phyloP scores from a whole-genome alignment of 2,888 invertebrate genomes.

The Mythimna impura region DNA sequence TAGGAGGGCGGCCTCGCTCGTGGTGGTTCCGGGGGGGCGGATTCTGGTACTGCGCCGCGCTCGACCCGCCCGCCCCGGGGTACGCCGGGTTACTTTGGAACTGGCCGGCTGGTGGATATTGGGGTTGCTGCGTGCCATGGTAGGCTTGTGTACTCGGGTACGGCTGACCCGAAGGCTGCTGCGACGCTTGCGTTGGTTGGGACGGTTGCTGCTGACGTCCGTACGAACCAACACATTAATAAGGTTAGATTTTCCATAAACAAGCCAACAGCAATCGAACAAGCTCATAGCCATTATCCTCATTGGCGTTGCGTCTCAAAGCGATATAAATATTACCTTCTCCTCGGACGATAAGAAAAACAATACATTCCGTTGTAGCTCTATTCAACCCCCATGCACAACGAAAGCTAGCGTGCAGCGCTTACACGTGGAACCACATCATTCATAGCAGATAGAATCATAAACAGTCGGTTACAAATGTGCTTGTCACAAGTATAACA shows the following conservation, averaged over 20 bases:
- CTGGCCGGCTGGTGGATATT: conserved; percentile 88
- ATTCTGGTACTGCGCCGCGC: conserved; percentile 85
- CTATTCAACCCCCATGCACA: conserved; percentile 90
- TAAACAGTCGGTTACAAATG: conserved; percentile 80
- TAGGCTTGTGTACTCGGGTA: conserved; percentile 89
- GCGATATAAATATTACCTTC: conserved; percentile 88
- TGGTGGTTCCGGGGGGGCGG: conserved; percentile 89
- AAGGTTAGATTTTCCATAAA: conserved; percentile 90
- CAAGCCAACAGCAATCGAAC: conserved; percentile 87
- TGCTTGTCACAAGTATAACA: conserved; percentile 76
- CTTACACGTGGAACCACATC: conserved; percentile 86
- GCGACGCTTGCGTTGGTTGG: conserved; percentile 89
- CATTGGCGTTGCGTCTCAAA: conserved; percentile 86
- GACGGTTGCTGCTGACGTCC: conserved; percentile 91
- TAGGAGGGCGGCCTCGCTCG: conserved; percentile 89
- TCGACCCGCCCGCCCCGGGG: conserved; percentile 81
- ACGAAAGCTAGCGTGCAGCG: conserved; percentile 90
- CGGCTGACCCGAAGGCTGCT: conserved; percentile 88
- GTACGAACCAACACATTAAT: conserved; percentile 91
- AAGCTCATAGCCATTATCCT: conserved; percentile 87
- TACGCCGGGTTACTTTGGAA: conserved; percentile 88
- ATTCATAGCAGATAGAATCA: conserved; percentile 80
- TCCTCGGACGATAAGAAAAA: conserved; percentile 79
- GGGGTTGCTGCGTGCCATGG: conserved; percentile 91
- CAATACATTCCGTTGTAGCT: conserved; percentile 87